Conservation (phyloP, 1,140 invertebrate genomes). For the Trichoplusia ni region DNA sequence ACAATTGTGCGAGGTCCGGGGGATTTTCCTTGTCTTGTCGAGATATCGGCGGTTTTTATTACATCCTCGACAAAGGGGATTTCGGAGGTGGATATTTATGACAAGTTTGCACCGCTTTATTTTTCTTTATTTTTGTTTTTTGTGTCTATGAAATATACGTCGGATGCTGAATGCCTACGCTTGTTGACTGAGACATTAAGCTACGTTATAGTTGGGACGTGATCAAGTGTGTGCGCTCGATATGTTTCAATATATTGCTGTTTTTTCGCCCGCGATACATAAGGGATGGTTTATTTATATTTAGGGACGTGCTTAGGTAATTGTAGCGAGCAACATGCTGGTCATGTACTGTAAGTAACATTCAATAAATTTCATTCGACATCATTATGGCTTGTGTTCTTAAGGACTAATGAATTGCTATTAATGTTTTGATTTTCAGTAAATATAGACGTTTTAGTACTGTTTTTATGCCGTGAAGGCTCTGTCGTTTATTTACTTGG, state of each 20-base stretch:
- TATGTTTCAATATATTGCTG: constrained; percentile 30
- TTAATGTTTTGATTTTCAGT: too few relatives aligned
- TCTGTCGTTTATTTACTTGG: too few relatives aligned
- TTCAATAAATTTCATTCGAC: background rate
- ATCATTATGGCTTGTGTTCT: background rate
- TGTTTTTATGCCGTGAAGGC: too few relatives aligned
- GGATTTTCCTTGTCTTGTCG: constrained; percentile 50
- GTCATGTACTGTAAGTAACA: background rate
- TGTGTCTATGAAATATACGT: constrained; percentile 29
- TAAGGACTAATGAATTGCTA: too few relatives aligned
- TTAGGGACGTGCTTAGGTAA: constrained; percentile 19
- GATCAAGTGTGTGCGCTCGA: constrained; percentile 19
- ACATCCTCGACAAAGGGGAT: constrained; percentile 46
- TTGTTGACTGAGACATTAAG: constrained; percentile 22
- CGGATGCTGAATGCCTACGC: constrained; percentile 28
- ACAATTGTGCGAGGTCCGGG: constrained; percentile 57
- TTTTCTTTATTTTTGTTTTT: constrained; percentile 38
- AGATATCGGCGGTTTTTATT: constrained; percentile 62
- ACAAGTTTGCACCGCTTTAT: constrained; percentile 38
- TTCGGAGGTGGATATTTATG: constrained; percentile 41
- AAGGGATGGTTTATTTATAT: constrained; percentile 14
- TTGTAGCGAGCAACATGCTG: background rate
- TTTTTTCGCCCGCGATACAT: constrained; percentile 14
- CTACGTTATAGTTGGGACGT: constrained; percentile 21
- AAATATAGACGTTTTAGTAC: too few relatives aligned